Conservation (phyloP, 2,888 invertebrate genomes). For the Rhagonycha lutea region DNA sequence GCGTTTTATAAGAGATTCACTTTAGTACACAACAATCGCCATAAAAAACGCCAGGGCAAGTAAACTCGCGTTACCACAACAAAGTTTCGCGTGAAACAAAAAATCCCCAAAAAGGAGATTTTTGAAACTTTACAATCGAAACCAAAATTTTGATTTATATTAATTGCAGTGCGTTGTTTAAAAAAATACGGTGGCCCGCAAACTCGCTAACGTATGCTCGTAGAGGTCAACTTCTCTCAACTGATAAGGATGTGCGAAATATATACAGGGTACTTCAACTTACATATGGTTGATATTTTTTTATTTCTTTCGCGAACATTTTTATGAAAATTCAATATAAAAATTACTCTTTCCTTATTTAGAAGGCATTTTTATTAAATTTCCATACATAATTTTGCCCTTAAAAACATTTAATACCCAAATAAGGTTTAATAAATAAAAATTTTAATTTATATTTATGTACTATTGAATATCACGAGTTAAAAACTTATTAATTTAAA, state of each 20-base stretch:
- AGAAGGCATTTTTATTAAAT: too few species aligned
- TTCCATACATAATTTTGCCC: too few species aligned
- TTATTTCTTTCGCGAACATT: too few species aligned
- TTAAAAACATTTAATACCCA: too few species aligned
- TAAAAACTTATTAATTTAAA: too few species aligned
- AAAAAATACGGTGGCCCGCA: not conserved
- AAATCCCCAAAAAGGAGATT: conserved; percentile 27
- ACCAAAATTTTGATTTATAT: not conserved
- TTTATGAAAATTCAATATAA: too few species aligned
- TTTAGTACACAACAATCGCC: conserved; percentile 48
- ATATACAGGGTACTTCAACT: not conserved
- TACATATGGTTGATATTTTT: not conserved
- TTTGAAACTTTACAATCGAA: not conserved
- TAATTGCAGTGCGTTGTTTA: not conserved
- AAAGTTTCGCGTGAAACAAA: conserved; percentile 23
- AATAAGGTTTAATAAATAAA: too few species aligned
- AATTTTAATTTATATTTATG: too few species aligned
- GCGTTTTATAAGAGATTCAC: conserved; percentile 39
- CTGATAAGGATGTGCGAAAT: not conserved
- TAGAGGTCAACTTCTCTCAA: not conserved
- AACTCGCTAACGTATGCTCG: not conserved
- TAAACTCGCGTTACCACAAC: conserved; percentile 32
- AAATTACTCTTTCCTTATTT: too few species aligned
- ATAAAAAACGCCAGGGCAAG: conserved; percentile 46
- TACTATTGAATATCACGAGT: too few species aligned